Evolutionary conservation across 2,888 invertebrate genomes (phyloP).

Genomic region (Erynnis tages): DNA sequence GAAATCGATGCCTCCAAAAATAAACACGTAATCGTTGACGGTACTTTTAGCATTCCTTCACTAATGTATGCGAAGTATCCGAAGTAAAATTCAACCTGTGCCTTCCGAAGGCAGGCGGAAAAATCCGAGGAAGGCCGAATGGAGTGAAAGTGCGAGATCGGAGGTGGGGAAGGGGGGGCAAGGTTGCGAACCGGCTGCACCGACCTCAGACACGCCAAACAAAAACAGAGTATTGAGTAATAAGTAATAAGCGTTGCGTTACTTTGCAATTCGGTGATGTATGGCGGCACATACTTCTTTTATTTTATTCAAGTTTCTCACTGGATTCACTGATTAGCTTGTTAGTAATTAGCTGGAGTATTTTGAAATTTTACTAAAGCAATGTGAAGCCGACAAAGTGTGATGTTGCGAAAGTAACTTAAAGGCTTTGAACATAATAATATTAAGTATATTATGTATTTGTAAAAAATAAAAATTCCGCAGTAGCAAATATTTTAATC

Average conservation of each 20-base stretch:
- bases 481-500: too few species aligned
- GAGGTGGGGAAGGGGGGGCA: slow-evolving; percentile 52
- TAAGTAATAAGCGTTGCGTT: slow-evolving; percentile 70
- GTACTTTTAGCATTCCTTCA: slow-evolving; percentile 2
- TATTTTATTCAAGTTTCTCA: slow-evolving; percentile 14
- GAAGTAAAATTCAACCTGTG: slow-evolving; percentile 30
- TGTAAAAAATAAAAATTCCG: too few species aligned
- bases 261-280: slow-evolving; percentile 40
- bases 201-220: slow-evolving; percentile 67
- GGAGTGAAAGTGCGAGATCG: slow-evolving; percentile 67
- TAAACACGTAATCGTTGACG: not conserved
- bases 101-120: slow-evolving; percentile 46
- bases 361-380: slow-evolving; percentile 12
- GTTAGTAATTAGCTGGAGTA: slow-evolving; percentile 5
- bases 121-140: slow-evolving; percentile 49
- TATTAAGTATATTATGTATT: too few species aligned
- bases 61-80: slow-evolving; percentile 19
- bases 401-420: not conserved
- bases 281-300: slow-evolving; percentile 16
- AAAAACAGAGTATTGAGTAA: slow-evolving; percentile 67
- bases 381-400: not conserved
- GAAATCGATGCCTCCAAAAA: not conserved
- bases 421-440: too few species aligned
- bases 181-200: slow-evolving; percentile 73
- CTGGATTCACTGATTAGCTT: slow-evolving; percentile 7